These are phyloP conservation scores for Eretmochelys imbricata DNA, from an alignment of 2,113 vertebrate species.

Conservation along the genomic window DNA sequence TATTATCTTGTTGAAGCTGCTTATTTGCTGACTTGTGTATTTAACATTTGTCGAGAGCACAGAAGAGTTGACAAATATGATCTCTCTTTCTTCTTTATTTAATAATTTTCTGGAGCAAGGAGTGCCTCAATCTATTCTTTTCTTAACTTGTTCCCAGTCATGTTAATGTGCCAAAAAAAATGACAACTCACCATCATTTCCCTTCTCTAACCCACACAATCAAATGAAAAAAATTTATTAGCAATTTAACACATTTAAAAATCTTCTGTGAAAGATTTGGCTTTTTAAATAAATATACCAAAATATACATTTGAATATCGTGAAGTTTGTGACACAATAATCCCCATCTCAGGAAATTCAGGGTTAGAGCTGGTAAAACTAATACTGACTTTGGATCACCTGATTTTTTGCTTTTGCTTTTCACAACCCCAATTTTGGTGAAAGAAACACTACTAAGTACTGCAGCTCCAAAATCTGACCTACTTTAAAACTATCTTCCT, in stretches of 20 bases:
- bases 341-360: constrained; percentile 2
- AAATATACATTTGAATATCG: neutral
- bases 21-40: constrained; percentile 21
- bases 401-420: neutral
- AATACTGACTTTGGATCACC: constrained; percentile 24
- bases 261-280: constrained; percentile 23
- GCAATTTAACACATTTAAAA: constrained; percentile 35
- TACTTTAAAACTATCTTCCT: constrained; percentile 19
- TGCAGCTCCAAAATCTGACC: constrained; percentile 11
- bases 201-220: constrained; percentile 20
- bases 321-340: neutral
- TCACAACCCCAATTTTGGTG: neutral
- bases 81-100: constrained; percentile 12
- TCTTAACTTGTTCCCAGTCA: constrained; percentile 4
- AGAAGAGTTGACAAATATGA: constrained; percentile 46
- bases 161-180: constrained; percentile 30
- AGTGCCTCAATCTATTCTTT: constrained; percentile 23
- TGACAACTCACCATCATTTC: constrained; percentile 38
- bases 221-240: constrained; percentile 52
- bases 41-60: constrained; percentile 26
- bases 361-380: constrained; percentile 3
- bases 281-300: neutral
- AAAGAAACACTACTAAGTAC: neutral
- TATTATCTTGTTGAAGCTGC: neutral
- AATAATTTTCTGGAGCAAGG: constrained; percentile 30